phyloP scores from a whole-genome alignment of 2,113 vertebrate species.

The Poecilia latipinna region DNA sequence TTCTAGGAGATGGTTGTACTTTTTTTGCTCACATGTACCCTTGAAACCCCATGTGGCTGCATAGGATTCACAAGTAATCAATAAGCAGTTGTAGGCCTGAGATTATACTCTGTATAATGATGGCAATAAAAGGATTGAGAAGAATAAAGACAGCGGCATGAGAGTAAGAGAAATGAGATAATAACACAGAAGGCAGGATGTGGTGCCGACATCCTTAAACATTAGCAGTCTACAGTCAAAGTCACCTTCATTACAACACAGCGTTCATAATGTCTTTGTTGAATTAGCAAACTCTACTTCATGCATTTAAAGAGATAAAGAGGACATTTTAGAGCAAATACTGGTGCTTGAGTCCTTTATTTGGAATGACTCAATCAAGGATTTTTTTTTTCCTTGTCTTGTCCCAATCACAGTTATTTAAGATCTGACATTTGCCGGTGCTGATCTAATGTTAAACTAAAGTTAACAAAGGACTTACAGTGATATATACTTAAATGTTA shows the following conservation, averaged over 20 bases:
- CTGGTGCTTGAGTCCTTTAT: background rate
- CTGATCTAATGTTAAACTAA: no score
- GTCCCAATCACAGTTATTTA: no score
- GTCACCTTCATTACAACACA: slow-evolving; percentile 67
- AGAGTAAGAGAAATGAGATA: slow-evolving; percentile 21
- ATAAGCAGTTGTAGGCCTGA: slow-evolving; percentile 52
- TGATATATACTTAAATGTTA: background rate
- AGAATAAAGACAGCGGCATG: slow-evolving; percentile 26
- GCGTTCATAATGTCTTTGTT: slow-evolving; percentile 37
- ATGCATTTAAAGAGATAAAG: slow-evolving; percentile 11
- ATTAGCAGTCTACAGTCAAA: slow-evolving; percentile 67
- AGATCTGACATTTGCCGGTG: no score
- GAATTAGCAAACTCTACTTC: slow-evolving; percentile 21
- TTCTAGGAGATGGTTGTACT: background rate
- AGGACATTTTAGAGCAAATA: background rate
- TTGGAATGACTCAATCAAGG: background rate
- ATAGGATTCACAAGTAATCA: slow-evolving; percentile 48
- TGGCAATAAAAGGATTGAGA: slow-evolving; percentile 52
- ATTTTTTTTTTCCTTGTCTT: background rate
- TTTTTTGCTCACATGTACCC: slow-evolving; percentile 34
- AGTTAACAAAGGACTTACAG: background rate
- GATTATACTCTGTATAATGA: slow-evolving; percentile 63
- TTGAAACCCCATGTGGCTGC: slow-evolving; percentile 48
- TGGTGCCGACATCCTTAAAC: slow-evolving; percentile 53
- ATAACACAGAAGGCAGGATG: slow-evolving; percentile 15